Conservation (phyloP, 1,140 invertebrate genomes). For the Apis dorsata region DNA sequence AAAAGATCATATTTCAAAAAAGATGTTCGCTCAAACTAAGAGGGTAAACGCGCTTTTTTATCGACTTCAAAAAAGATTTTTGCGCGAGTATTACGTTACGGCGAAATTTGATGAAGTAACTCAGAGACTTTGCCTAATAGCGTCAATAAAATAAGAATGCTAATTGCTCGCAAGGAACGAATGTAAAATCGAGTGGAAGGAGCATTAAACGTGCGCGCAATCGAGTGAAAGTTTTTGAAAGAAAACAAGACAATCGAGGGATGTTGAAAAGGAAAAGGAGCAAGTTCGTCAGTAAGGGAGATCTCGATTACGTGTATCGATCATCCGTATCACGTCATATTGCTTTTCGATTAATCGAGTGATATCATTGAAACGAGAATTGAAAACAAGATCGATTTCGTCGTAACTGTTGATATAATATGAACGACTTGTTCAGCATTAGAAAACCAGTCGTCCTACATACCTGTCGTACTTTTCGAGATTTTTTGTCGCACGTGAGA, state of each 20-base stretch:
- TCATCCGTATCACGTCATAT: no score
- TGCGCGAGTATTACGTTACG: background rate
- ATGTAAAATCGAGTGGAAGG: background rate
- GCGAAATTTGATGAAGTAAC: background rate
- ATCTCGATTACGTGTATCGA: background rate
- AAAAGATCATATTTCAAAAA: background rate
- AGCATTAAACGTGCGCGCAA: background rate
- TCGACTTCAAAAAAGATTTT: background rate
- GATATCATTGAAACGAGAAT: background rate
- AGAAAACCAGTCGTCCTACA: background rate
- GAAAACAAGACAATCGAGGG: background rate
- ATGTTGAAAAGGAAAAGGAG: background rate
- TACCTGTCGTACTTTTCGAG: background rate
- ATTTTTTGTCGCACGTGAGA: background rate
- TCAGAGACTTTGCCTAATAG: background rate
- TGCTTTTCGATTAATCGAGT: background rate
- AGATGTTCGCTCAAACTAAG: background rate
- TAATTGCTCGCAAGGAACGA: constrained; percentile 3
- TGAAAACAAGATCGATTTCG: no score
- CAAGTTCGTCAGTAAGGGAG: background rate
- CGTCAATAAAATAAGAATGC: constrained; percentile 9
- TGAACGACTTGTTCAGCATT: background rate
- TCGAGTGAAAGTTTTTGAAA: constrained; percentile 33
- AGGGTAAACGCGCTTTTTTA: no score
- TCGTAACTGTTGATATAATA: no score